Conservation (phyloP, 1,140 invertebrate species). For the Mya arenaria region DNA sequence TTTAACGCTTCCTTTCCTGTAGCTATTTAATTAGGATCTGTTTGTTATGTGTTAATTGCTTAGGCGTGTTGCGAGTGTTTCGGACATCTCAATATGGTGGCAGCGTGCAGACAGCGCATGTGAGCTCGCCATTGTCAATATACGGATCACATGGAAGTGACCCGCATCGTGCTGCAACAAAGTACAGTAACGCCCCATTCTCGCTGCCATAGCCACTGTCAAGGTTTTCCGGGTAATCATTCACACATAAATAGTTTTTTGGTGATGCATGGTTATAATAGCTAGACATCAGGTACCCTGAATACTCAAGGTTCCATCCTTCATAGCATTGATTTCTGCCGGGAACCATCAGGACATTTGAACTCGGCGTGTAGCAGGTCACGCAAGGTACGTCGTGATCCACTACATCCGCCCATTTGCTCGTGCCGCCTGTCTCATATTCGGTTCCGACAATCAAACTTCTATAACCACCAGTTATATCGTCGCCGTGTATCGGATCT, state of each 20-base stretch:
- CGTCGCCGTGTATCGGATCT: neutral
- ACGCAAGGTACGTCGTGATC: slow-evolving; percentile 35
- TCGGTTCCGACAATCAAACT: slow-evolving; percentile 57
- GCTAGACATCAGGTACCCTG: slow-evolving; percentile 57
- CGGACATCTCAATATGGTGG: no score
- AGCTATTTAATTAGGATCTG: no score
- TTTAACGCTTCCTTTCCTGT: no score
- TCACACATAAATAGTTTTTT: slow-evolving; percentile 60
- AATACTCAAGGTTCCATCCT: slow-evolving; percentile 58
- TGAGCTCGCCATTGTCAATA: slow-evolving; percentile 42
- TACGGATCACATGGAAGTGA: slow-evolving; percentile 59
- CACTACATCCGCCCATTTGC: slow-evolving; percentile 72
- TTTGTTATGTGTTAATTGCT: no score
- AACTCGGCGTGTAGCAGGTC: neutral
- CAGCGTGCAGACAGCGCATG: slow-evolving; percentile 69
- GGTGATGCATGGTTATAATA: neutral
- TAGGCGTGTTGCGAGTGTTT: no score
- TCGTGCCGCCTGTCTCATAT: slow-evolving; percentile 81
- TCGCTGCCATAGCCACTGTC: slow-evolving; percentile 20
- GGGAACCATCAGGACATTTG: slow-evolving; percentile 6
- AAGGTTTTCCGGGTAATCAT: slow-evolving; percentile 49
- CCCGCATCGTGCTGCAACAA: slow-evolving; percentile 43
- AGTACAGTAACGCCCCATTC: slow-evolving; percentile 58
- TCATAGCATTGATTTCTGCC: slow-evolving; percentile 18
- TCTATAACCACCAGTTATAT: neutral